Evolutionary conservation across 2,888 invertebrate species (phyloP), one percentile per base, ranked within the genome.

Genomic region (Notocelia uddmanniana): DNA sequence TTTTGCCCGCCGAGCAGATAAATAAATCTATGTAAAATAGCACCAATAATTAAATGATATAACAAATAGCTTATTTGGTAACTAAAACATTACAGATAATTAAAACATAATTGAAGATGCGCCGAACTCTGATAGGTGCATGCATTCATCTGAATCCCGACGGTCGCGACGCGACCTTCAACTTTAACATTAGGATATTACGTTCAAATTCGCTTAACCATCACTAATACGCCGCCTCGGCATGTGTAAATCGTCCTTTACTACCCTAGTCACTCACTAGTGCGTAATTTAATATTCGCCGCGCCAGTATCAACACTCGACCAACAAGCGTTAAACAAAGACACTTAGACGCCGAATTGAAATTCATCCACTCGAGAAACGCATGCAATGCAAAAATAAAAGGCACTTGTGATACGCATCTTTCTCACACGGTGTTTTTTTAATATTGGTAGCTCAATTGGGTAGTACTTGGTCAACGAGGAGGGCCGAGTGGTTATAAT

Each of bases 201-300:
- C n/a, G 13, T n/a, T 45, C n/a, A 45, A 45, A 13, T 8, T 45
- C 45, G 13, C 3, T 45, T 45, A n/a, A n/a, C 37, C 0, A 45
- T 5, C 41, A 41, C 15, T n/a, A 45, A 45, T 45, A 8, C 15
- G 45, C 45, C 45, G n/a, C 45, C 45, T 45, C 45, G 6, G 45
- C 45, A 6, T 45, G 45, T 45, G n/a, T 45, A n/a, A 45, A 45
- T 0, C 45, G 45, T n/a, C n/a, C 15, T 45, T 45, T 45, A 45
- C 45, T 45, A 26, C 58, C 21, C 19, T 60, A 41, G n/a, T n/a
- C n/a, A n/a, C n/a, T n/a, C n/a, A n/a, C n/a, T n/a, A n/a, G 13
- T 8, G 41, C 31, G 31, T 73, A 74, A 83, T 82, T 81, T 82
- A 81, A 83, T 83, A 82, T 79, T 74, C 78, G 77, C 75, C 72